Percentiles rank a stretch among this genome's conserved stretches.
Conservation (phyloP, 1,140 invertebrate genomes). For the Aradophagus sp. region DNA sequence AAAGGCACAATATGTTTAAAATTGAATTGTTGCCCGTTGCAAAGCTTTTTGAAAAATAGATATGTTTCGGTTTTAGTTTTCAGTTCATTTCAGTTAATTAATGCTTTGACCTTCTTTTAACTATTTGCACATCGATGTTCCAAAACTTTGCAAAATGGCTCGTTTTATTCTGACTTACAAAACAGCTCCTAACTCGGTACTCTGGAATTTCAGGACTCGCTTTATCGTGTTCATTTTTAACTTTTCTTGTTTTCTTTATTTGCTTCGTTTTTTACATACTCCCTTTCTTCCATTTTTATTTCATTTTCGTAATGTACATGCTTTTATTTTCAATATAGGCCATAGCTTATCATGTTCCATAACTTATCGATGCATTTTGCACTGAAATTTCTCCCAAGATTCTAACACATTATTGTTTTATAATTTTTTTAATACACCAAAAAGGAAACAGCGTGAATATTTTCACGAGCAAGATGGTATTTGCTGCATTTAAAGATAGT, state of each 20-base stretch:
- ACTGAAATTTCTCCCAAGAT: too few species aligned
- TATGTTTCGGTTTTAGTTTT: conserved; percentile 22
- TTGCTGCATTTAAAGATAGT: too few species aligned
- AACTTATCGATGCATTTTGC: too few species aligned
- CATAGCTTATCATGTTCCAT: too few species aligned
- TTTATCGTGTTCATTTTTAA: conserved; percentile 16
- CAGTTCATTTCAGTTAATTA: neutral
- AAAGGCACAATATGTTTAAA: conserved; percentile 58
- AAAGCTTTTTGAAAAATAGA: conserved; percentile 48
- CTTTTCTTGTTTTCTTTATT: conserved; percentile 12
- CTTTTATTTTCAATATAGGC: too few species aligned
- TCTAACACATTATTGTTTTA: too few species aligned
- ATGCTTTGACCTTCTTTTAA: neutral
- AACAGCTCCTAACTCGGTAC: conserved; percentile 46
- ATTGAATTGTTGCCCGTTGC: conserved; percentile 40
- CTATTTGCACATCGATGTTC: conserved; percentile 29
- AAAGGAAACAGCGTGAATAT: too few species aligned
- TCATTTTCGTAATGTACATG: too few species aligned
- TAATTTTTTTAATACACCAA: too few species aligned
- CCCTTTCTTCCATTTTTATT: conserved; percentile 32
- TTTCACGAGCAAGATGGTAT: too few species aligned
- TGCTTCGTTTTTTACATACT: conserved; percentile 32
- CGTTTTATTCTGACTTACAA: conserved; percentile 43
- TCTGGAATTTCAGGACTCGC: conserved; percentile 30
- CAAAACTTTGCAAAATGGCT: conserved; percentile 48